These are phyloP conservation scores for Oceanites oceanicus DNA, from an alignment of 2,113 vertebrate genomes.

Conservation along the genomic window DNA sequence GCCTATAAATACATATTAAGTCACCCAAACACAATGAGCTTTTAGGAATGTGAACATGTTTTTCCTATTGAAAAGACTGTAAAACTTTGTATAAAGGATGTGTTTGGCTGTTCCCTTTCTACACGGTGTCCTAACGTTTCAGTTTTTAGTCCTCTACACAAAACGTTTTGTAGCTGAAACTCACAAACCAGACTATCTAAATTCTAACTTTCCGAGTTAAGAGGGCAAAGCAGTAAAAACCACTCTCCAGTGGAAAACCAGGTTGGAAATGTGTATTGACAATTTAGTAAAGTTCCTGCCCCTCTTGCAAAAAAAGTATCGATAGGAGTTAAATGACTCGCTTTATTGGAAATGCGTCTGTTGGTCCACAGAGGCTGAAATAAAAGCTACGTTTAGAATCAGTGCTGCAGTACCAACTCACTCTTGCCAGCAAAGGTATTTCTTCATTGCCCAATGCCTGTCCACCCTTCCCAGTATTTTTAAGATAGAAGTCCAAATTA, in stretches of 20 bases:
- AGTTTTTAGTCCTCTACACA: neutral
- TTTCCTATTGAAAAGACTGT: neutral
- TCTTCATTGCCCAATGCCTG: neutral
- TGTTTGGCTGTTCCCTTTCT: neutral
- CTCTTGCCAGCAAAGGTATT: neutral
- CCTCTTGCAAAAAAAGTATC: neutral
- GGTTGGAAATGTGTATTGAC: neutral
- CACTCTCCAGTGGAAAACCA: neutral
- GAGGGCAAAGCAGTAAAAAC: neutral
- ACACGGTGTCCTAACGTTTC: neutral
- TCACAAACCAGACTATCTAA: neutral
- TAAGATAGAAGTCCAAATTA: neutral
- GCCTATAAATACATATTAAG: neutral
- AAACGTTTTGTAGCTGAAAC: neutral
- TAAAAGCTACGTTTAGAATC: neutral
- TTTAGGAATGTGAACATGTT: neutral
- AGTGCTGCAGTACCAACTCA: neutral
- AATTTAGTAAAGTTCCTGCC: neutral
- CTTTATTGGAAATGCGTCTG: neutral
- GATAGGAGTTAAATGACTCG: neutral
- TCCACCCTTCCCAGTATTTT: neutral
- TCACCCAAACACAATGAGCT: neutral
- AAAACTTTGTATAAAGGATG: neutral
- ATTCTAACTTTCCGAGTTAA: neutral
- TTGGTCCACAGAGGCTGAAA: neutral